Conservation (phyloP, 2,888 invertebrate species). For the Mesorhabditis belari region DNA sequence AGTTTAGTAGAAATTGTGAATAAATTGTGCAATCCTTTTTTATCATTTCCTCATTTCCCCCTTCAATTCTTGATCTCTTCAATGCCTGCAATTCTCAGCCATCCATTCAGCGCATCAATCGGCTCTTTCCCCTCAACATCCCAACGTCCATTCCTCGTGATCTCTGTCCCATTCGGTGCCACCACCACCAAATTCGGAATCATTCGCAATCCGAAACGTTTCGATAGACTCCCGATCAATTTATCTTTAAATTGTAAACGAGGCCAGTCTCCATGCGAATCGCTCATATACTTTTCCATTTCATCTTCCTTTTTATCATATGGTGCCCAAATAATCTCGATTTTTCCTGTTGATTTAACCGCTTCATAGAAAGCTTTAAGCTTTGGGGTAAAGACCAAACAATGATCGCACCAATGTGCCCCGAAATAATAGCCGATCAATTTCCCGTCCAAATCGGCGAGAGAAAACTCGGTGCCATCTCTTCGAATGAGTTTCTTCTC, state of each 20-base stretch:
- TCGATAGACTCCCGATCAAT: conserved; percentile 12
- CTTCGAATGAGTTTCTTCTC: not conserved
- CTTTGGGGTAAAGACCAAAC: conserved; percentile 55
- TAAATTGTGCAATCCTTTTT: too few species aligned
- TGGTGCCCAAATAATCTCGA: conserved; percentile 57
- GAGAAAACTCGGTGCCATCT: not conserved
- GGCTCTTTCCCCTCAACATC: conserved; percentile 39
- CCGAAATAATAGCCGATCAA: conserved; percentile 57
- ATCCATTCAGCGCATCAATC: not conserved
- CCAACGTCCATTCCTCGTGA: conserved; percentile 52
- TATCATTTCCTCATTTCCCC: too few species aligned
- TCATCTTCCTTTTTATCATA: conserved; percentile 53
- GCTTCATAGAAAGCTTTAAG: conserved; percentile 53
- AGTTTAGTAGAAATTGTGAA: too few species aligned
- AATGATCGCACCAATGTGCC: conserved; percentile 58
- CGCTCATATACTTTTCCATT: conserved; percentile 53
- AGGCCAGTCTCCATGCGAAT: conserved; percentile 55
- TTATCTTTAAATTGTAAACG: conserved; percentile 48
- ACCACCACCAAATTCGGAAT: conserved; percentile 55
- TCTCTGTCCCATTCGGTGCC: conserved; percentile 51
- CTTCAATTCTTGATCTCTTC: too few species aligned
- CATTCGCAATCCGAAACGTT: conserved; percentile 50
- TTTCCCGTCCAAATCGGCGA: conserved; percentile 24
- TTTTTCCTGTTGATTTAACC: conserved; percentile 37
- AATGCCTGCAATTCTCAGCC: not conserved